Evolutionary conservation across 2,888 invertebrate species (phyloP).

Genomic region (Agrotis exclamationis): DNA sequence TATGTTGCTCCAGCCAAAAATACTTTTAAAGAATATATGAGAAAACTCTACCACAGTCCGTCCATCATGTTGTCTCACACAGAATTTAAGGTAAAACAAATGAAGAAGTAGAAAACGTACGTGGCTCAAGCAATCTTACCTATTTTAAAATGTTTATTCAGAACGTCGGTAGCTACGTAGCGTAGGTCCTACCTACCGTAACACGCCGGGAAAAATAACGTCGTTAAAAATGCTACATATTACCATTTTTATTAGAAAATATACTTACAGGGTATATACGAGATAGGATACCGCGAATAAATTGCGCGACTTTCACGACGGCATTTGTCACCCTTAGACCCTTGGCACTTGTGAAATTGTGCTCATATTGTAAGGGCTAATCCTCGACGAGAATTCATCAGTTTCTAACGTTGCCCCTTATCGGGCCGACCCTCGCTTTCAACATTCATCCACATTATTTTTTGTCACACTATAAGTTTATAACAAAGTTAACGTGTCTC

Average conservation of each 20-base stretch:
- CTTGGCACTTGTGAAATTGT: slow-evolving; percentile 86
- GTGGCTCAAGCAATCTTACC: slow-evolving; percentile 52
- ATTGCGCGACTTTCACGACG: slow-evolving; percentile 79
- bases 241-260: slow-evolving; percentile 88
- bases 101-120: slow-evolving; percentile 47
- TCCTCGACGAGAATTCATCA: slow-evolving; percentile 87
- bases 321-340: slow-evolving; percentile 85
- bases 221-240: slow-evolving; percentile 82
- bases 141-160: slow-evolving; percentile 70
- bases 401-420: slow-evolving; percentile 82
- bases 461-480: slow-evolving; percentile 74
- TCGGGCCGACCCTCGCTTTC: slow-evolving; percentile 78
- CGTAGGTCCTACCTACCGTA: slow-evolving; percentile 16
- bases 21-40: slow-evolving; percentile 61
- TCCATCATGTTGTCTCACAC: slow-evolving; percentile 62
- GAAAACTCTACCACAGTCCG: slow-evolving; percentile 56
- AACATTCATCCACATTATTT: slow-evolving; percentile 79
- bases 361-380: slow-evolving; percentile 90
- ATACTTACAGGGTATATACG: slow-evolving; percentile 74
- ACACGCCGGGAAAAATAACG: slow-evolving; percentile 70
- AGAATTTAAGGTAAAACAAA: slow-evolving; percentile 58
- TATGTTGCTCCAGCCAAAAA: slow-evolving; percentile 57
- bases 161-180: slow-evolving; percentile 22
- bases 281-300: slow-evolving; percentile 77
- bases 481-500: slow-evolving; percentile 63